Base-by-base conservation (phyloP, 2,888 invertebrate genomes). In the Psylliodes chrysocephalus region DNA sequence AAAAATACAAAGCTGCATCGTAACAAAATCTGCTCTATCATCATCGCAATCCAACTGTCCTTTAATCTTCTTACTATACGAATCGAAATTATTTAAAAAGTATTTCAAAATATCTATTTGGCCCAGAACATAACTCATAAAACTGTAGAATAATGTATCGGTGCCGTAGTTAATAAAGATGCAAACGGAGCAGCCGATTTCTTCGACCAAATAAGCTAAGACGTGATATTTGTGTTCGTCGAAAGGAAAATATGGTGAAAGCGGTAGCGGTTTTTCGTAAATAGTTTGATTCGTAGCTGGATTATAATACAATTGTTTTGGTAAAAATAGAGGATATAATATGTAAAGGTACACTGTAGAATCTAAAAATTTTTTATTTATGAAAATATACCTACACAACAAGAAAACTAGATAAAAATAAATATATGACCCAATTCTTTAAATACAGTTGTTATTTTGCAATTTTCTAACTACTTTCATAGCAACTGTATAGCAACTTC, bases 351-450 rank as follows among this genome's bases (percentile, higher is more conserved):
- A 55, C 3, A 10, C 1, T 15, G 14, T 7, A 15, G 28, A 42
- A 55, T 55, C 54, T 55, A 30, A 22, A 55, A 55, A 42, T n/a
- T n/a, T n/a, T n/a, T n/a, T n/a, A n/a, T n/a, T n/a, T n/a, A 42
- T 3, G 1, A 8, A 6, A 12, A 15, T 5, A 42, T 42, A 17
- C 7, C 2, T 12, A n/a, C n/a, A n/a, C n/a, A n/a, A n/a, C 2
- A 33, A 2, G 10, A 33, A 8, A 33, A 6, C 10, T 2, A 8
- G 10, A 10, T 33, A 10, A 10, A 5, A 5, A 33, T 25, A 33
- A 33, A 33, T 2, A 33, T 6, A 8, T 10, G 10, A 5, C 33
- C 33, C 6, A 5, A 33, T 6, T 2, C 10, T 33, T 6, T 33
- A 10, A 2, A 33, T 5, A 5, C 3, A 25, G 25, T 25, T 25